phyloP scores from a whole-genome alignment of 2,888 invertebrate species.

The Ornithoptera alexandrae region DNA sequence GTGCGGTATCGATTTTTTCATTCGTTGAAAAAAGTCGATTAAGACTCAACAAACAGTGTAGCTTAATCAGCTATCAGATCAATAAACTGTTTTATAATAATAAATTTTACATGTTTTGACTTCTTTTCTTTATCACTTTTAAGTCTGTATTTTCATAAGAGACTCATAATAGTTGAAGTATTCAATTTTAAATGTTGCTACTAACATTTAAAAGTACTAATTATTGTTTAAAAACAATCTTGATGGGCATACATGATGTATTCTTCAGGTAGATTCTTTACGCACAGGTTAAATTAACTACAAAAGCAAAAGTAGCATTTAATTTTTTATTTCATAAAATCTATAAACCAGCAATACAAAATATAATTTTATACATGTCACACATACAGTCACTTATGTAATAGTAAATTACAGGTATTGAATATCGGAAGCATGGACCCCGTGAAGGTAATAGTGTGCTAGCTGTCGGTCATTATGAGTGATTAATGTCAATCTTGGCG shows the following conservation, averaged over 20 bases:
- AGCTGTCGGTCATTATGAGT: conserved; percentile 53
- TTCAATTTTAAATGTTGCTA: too few species aligned
- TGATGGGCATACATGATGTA: too few species aligned
- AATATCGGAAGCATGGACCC: conserved; percentile 46
- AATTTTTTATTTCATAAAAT: not conserved
- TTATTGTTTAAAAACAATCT: too few species aligned
- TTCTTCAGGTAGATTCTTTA: not conserved
- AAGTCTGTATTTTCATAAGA: too few species aligned
- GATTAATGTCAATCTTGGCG: conserved; percentile 49
- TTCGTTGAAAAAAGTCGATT: not conserved
- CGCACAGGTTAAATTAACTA: not conserved
- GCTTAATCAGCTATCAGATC: not conserved
- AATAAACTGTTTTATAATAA: too few species aligned
- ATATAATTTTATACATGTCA: not conserved
- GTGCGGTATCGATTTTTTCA: conserved; percentile 3
- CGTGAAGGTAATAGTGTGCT: conserved; percentile 54
- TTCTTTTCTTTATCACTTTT: too few species aligned
- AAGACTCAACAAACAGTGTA: not conserved
- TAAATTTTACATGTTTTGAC: too few species aligned
- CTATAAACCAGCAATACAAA: not conserved
- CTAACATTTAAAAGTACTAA: not conserved
- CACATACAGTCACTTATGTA: too few species aligned
- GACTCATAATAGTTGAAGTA: too few species aligned
- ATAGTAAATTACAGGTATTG: conserved; percentile 47
- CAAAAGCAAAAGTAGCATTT: not conserved